Evolutionary conservation across 2,113 vertebrate species (phyloP).

Genomic region (Megaptera novaeangliae): DNA sequence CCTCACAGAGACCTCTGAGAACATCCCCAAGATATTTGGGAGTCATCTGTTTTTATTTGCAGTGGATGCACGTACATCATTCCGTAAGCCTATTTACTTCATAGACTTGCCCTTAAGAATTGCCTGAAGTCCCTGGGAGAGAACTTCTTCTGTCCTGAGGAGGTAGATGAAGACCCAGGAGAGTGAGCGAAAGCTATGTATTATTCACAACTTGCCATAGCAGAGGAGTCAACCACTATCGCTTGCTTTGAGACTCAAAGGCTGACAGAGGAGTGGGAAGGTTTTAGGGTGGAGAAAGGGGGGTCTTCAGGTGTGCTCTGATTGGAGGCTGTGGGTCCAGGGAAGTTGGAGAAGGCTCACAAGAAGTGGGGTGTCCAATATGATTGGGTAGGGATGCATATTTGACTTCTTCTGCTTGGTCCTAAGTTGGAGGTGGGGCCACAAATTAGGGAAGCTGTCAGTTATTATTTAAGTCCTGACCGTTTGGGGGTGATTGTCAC

Average conservation of each 20-base stretch:
- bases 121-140: neutral
- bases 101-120: neutral
- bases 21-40: neutral
- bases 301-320: neutral
- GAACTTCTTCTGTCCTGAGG: neutral
- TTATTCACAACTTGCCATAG: neutral
- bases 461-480: neutral
- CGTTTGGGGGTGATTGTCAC: neutral
- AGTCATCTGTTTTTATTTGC: neutral
- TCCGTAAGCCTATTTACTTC: neutral
- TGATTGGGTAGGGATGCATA: neutral
- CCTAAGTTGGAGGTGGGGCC: neutral
- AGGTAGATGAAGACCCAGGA: neutral
- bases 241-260: too few species aligned
- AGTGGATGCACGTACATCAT: neutral
- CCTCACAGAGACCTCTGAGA: neutral
- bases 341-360: neutral
- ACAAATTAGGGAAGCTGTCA: neutral
- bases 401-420: neutral
- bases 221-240: neutral
- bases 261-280: neutral
- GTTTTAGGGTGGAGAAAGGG: too few species aligned
- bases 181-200: neutral
- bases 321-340: neutral
- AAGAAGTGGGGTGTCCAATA: neutral